A percentile compares a stretch with the other conserved stretches of the same genome.
These are phyloP conservation scores for Drosophila koepferae DNA, from an alignment of 2,888 invertebrate species.

Conservation along the genomic window DNA sequence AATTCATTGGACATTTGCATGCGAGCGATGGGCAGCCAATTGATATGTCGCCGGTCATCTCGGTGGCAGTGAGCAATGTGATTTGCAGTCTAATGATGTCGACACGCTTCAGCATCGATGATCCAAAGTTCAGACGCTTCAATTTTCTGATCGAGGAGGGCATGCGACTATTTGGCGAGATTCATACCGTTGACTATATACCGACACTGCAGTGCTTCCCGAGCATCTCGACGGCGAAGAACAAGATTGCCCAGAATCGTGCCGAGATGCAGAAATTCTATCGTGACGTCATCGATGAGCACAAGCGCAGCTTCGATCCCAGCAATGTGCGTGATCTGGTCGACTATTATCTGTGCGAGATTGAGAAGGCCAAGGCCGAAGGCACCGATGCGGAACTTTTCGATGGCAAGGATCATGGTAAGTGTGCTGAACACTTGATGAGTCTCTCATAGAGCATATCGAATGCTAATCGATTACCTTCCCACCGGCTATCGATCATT, in stretches of 20 bases:
- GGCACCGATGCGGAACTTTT: constrained; percentile 91
- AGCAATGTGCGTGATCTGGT: constrained; percentile 92
- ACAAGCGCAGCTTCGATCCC: constrained; percentile 91
- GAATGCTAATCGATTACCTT: neutral
- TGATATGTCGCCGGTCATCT: constrained; percentile 91
- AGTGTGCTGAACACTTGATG: constrained; percentile 73
- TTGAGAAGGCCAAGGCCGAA: constrained; percentile 92
- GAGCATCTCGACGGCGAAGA: constrained; percentile 88
- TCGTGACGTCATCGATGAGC: constrained; percentile 93
- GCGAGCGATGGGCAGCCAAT: constrained; percentile 89
- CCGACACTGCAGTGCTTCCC: constrained; percentile 90
- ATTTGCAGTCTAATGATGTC: constrained; percentile 97
- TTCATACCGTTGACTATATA: constrained; percentile 93
- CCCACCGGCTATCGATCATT: neutral
- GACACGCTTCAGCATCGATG: constrained; percentile 92
- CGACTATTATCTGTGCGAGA: constrained; percentile 94
- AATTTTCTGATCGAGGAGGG: constrained; percentile 96
- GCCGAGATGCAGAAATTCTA: constrained; percentile 94
- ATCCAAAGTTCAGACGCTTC: constrained; percentile 91
- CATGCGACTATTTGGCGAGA: constrained; percentile 93
- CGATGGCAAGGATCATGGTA: constrained; percentile 94
- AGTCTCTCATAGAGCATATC: neutral
- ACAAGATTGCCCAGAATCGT: constrained; percentile 89
- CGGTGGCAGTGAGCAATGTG: constrained; percentile 94
- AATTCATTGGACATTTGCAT: constrained; percentile 89